Evolutionary conservation across 2,113 vertebrate species (phyloP), one percentile per base, ranked within the genome.

Genomic region (Cochlearius cochlearius): DNA sequence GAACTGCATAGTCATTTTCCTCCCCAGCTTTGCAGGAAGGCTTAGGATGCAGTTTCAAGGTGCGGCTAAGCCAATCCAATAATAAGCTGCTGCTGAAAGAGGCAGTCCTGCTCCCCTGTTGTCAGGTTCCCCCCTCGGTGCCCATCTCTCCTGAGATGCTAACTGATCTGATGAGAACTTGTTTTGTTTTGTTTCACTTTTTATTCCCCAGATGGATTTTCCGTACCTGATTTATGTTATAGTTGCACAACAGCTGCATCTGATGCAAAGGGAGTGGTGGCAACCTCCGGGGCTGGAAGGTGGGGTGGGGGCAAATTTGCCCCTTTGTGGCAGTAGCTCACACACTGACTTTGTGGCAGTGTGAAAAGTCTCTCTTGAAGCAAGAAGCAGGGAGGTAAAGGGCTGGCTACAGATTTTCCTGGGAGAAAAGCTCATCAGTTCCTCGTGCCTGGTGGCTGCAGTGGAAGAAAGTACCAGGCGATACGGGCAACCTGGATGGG

Each of bases 291-390:
- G 23, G 4, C 13, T 82, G n/a, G 52, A 53, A 59, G 43, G 22
- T 45, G n/a, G 13, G 2, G 1, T 71, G 11, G 7, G 22, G 6
- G 21, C 0, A 6, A n/a, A 8, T 82, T 86, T 19, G 4, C 12
- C 26, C 14, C 18, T 47, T 75, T 78, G 59, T 64, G 53, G 38
- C 53, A 36, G 16, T 39, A 67, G 25, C 19, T 92, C 20, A 38
- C 21, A 34, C 30, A 10, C 22, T 26, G 16, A 25, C 12, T 56
- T 47, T 60, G 12, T 8, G 64, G 81, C 39, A 39, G 20, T 34
- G 16, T 34, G 39, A 75, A 52, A 79, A n/a, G n/a, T 32, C 19
- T 16, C 12, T 84, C 26, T 64, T 2, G 5, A 68, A 79, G 39
- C 39, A 76, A 75, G 38, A 71, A 67, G 7, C 3, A 53, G n/a